Conservation (phyloP, 2,888 invertebrate species). For the Girardia tigrina region DNA sequence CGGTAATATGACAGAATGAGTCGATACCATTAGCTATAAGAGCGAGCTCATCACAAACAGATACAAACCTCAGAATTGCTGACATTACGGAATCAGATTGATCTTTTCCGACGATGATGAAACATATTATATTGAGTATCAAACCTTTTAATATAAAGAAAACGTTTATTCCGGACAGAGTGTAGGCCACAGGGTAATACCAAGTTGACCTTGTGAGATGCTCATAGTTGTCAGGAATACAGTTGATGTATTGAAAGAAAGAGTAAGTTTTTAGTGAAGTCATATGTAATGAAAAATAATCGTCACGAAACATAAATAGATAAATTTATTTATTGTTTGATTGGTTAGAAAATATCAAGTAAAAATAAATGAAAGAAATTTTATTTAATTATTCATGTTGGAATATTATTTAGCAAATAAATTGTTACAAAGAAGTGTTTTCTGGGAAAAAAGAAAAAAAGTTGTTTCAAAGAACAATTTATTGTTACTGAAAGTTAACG, state of each 20-base stretch:
- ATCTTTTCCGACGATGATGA: neutral
- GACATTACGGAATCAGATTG: neutral
- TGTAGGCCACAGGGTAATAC: neutral
- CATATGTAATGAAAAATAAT: too few relatives aligned
- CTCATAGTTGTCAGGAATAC: neutral
- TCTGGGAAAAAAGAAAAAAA: too few relatives aligned
- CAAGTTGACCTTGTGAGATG: neutral
- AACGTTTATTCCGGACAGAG: neutral
- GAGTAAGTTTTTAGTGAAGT: neutral
- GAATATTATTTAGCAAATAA: too few relatives aligned
- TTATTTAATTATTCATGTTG: too few relatives aligned
- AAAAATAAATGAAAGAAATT: too few relatives aligned
- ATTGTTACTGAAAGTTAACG: too few relatives aligned
- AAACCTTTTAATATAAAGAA: constrained; percentile 3
- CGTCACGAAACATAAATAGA: too few relatives aligned
- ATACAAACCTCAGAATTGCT: neutral
- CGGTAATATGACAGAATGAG: neutral
- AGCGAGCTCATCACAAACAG: neutral
- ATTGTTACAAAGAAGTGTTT: too few relatives aligned
- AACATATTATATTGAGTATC: neutral
- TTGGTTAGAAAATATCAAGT: too few relatives aligned
- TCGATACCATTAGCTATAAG: neutral
- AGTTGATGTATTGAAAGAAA: neutral
- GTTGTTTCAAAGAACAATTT: too few relatives aligned
- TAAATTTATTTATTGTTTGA: too few relatives aligned